Evolutionary conservation across 1,140 invertebrate genomes (phyloP), one percentile per base, ranked within the genome.

Genomic region (Brachionus manjavacas): DNA sequence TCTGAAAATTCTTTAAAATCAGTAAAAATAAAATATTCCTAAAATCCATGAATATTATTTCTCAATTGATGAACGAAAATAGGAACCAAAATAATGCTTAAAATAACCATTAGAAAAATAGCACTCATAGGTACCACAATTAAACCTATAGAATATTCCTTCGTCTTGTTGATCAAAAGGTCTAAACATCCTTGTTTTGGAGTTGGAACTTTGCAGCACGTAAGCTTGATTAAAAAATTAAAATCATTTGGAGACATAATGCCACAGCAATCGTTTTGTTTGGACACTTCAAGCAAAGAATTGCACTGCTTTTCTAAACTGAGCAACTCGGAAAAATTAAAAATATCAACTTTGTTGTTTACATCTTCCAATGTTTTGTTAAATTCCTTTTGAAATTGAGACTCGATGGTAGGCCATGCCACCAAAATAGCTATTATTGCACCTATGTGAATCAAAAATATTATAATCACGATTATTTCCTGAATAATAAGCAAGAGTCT

Each of bases 371-470:
- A 12, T 46, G 72, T 76, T 16, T 49, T 76, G 25, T 76, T 76
- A 2, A 49, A 49, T 49, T 76, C 20, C 3, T 31, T 46, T 20
- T 49, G 23, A 49, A 76, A 49, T 49, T 76, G 20, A 2, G 11
- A 12, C 41, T 76, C 72, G 25, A 76, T 49, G 14, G 20, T 52
- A 6, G 72, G 72, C 39, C 39, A 76, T 6, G 43, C 20, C 14
- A 76, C 41, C 4, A 76, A 20, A 11, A 76, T 25, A 3, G 25
- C 72, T 8, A 76, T 52, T 35, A 76, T 49, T 25, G 41, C 72
- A 6, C 41, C 72, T 76, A 76, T 11, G 28, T 76, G 72, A 49
- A 76, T 35, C 31, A 76, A 49, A 76, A 76, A 76, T n/a, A 76
- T 49, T 2, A 31, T 1, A 49, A 76, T 25, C 20, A 76, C 23